phyloP scores from a whole-genome alignment of 2,797 vertebrate genomes.

The Esox masquinongy region DNA sequence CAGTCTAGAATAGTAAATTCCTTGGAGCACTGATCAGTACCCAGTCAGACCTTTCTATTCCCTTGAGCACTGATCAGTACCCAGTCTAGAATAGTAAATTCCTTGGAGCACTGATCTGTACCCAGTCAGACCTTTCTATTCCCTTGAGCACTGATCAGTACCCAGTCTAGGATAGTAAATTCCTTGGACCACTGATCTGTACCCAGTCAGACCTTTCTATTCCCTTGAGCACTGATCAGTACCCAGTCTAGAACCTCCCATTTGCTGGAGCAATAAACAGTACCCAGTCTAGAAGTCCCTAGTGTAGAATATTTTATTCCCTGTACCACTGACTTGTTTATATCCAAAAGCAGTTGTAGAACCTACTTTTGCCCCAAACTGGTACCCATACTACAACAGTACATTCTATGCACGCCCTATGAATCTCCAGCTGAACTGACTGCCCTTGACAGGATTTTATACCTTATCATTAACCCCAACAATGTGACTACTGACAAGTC shows the following conservation, averaged over 20 bases:
- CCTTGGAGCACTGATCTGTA: not conserved
- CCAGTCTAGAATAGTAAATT: not conserved
- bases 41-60: too few species aligned
- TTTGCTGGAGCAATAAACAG: not conserved
- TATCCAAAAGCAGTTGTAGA: not conserved
- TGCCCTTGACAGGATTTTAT: too few species aligned
- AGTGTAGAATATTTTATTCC: not conserved
- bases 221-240: not conserved
- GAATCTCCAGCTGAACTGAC: too few species aligned
- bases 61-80: too few species aligned
- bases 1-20: not conserved
- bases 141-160: not conserved
- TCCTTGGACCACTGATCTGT: too few species aligned
- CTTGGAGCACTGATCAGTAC: not conserved
- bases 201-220: not conserved
- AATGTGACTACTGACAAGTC: slow-evolving; percentile 1
- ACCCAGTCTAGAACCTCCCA: not conserved
- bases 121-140: too few species aligned
- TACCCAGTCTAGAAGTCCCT: too few species aligned
- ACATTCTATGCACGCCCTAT: too few species aligned
- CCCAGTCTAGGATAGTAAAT: too few species aligned
- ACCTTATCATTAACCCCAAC: not conserved
- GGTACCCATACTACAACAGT: too few species aligned
- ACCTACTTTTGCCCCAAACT: not conserved
- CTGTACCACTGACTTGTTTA: not conserved